Base-by-base conservation (phyloP, 1,140 invertebrate species). In the Hestina assimilis region DNA sequence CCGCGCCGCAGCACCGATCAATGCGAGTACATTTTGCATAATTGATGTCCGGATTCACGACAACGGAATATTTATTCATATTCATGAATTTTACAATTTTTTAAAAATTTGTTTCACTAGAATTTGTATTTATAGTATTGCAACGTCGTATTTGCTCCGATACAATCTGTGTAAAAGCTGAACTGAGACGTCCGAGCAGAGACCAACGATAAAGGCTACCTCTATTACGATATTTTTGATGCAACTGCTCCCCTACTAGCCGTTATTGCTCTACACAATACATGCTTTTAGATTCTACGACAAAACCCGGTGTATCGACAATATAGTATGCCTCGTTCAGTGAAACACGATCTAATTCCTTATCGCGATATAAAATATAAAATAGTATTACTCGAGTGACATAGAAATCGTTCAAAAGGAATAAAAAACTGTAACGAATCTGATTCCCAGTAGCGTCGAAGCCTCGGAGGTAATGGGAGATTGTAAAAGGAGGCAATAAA, bases 401-500 rank as follows among this genome's bases (percentile, higher is more conserved):
- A 66, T 63, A 57, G 70, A 78, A 83, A 72, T 71, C 68, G 74
- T 67, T 81, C 72, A 78, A 76, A 75, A 77, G 71, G 72, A 74
- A 71, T 63, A 76, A 69, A 76, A 76, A 71, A 81, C 72, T 82
- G 75, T 86, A 79, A 82, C 79, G 73, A 85, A 86, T 83, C 82
- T 85, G 79, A 88, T 85, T 86, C 83, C 83, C 81, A 79, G 72
- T 72, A 69, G 75, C 64, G 56, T 51, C 59, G 67, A 66, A 75
- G 73, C 74, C 79, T 82, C 70, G 71, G 74, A 83, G 75, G 82
- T 87, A 88, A 86, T 85, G 79, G 76, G 81, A 87, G 83, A 88
- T 88, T 84, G 82, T 87, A 85, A 86, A 86, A 87, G 79, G 75
- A 79, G 80, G 85, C 83, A 87, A 88, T 88, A 86, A 88, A 85